Evolutionary conservation across 2,113 vertebrate genomes (phyloP).

Genomic region (Elaphurus davidianus): DNA sequence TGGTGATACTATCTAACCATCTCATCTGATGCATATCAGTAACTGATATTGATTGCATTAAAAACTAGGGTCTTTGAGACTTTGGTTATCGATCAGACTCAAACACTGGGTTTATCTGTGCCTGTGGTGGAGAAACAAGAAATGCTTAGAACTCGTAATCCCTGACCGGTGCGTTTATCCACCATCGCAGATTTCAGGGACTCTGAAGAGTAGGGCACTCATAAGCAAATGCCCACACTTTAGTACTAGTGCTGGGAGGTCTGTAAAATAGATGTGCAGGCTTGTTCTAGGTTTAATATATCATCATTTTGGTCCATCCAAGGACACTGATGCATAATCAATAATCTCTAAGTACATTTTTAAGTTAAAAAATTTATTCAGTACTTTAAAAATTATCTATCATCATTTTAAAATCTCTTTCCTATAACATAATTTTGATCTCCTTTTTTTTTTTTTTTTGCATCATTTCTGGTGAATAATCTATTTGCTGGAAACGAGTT

Average conservation of each 20-base stretch:
- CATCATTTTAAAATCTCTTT: not conserved
- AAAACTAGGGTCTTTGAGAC: not conserved
- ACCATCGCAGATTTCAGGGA: not conserved
- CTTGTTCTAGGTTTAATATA: not conserved
- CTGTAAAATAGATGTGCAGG: not conserved
- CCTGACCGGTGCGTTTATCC: not conserved
- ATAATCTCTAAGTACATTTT: not conserved
- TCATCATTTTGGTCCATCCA: not conserved
- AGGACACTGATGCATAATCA: not conserved
- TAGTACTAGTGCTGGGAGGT: not conserved
- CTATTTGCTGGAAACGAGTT: constrained; percentile 27
- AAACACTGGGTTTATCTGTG: not conserved
- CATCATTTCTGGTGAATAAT: constrained; percentile 34
- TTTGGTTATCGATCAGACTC: not conserved
- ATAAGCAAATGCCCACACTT: not conserved
- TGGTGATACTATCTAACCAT: not conserved
- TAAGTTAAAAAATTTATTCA: not conserved
- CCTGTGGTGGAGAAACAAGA: not conserved
- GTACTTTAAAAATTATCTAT: not conserved
- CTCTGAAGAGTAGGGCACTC: not conserved
- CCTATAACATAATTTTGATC: not conserved
- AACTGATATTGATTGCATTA: not conserved
- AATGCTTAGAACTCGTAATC: not conserved
- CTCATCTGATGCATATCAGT: not conserved
- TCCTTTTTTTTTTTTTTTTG: not conserved